Evolutionary conservation across 2,888 invertebrate genomes (phyloP).

Genomic region (Callimorpha dominula): DNA sequence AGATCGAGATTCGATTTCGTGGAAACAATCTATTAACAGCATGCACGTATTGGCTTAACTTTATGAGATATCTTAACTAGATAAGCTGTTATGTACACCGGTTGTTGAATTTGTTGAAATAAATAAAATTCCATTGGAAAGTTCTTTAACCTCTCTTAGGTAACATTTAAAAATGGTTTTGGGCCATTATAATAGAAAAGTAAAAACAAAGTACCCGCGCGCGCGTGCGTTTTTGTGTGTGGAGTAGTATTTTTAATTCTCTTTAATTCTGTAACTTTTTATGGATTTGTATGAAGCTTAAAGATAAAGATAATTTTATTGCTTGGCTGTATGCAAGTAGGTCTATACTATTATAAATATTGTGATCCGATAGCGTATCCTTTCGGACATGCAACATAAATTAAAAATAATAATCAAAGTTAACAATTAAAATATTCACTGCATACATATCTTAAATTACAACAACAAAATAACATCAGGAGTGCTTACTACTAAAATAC

Average conservation of each 20-base stretch:
- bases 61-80: constrained; percentile 46
- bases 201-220: background rate
- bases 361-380: too few species aligned
- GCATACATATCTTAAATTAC: too few species aligned
- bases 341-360: too few species aligned
- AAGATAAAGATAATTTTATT: too few species aligned
- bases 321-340: too few species aligned
- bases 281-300: background rate
- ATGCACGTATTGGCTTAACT: constrained; percentile 49
- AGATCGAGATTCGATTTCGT: constrained; percentile 60
- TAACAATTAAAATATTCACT: too few species aligned
- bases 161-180: constrained; percentile 18
- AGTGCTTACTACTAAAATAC: too few species aligned
- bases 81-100: constrained; percentile 40
- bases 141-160: constrained; percentile 40
- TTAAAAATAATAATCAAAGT: too few species aligned
- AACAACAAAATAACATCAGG: too few species aligned
- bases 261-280: background rate
- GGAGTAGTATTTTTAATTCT: background rate
- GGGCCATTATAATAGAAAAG: background rate
- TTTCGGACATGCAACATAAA: too few species aligned
- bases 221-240: background rate
- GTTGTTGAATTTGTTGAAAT: constrained; percentile 44
- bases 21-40: constrained; percentile 65
- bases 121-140: constrained; percentile 44